Evolutionary conservation across 2,888 invertebrate species (phyloP).

Genomic region (Automeris io): DNA sequence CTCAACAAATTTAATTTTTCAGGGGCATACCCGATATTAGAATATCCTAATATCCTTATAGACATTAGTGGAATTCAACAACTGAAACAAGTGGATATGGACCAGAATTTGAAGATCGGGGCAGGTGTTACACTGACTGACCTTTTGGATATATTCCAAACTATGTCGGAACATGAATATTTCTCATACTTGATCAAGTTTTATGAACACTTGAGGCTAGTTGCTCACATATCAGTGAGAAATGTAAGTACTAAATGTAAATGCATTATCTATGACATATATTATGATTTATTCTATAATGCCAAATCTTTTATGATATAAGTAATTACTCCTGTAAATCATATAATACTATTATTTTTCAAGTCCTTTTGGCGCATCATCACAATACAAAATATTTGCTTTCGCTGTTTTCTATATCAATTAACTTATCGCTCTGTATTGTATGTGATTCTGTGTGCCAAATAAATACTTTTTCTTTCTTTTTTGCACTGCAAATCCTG

Average conservation of each 20-base stretch:
- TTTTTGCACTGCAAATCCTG: too few species aligned
- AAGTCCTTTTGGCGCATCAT: too few species aligned
- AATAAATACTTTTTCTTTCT: too few species aligned
- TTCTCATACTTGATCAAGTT: conserved; percentile 78
- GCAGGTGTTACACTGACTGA: conserved; percentile 72
- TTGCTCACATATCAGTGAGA: conserved; percentile 83
- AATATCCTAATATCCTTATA: conserved; percentile 66
- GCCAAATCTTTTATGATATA: too few species aligned
- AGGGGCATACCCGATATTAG: conserved; percentile 53
- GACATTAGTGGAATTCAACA: conserved; percentile 78
- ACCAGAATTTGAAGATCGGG: conserved; percentile 70
- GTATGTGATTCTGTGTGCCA: too few species aligned
- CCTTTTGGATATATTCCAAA: conserved; percentile 58
- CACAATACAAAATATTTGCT: too few species aligned
- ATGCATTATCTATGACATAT: too few species aligned
- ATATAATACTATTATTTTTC: too few species aligned
- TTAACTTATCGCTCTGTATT: too few species aligned
- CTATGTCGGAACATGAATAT: conserved; percentile 30
- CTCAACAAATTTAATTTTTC: conserved; percentile 15
- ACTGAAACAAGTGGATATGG: conserved; percentile 54
- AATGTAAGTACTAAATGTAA: conserved; percentile 79
- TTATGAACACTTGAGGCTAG: conserved; percentile 78
- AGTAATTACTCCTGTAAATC: too few species aligned
- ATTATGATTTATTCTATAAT: too few species aligned
- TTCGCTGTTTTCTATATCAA: too few species aligned